Evolutionary conservation across 2,113 vertebrate species (phyloP).

Genomic region (Rhinolophus ferrumequinum): DNA sequence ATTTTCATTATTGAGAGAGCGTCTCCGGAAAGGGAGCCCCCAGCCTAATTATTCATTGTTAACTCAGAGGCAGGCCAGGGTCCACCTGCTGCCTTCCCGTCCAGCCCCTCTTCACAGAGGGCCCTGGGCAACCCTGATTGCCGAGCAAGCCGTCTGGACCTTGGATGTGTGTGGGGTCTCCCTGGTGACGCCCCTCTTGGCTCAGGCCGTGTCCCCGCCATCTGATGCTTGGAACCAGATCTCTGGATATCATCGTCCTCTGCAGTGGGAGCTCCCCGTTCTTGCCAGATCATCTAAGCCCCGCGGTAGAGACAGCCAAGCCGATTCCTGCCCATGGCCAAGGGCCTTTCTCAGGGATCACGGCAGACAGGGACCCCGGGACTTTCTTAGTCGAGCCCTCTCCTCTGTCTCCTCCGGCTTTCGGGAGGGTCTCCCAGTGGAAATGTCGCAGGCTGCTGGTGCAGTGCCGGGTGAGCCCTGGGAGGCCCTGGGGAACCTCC

Average conservation of each 20-base stretch:
- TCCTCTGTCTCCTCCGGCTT: neutral
- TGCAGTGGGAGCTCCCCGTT: neutral
- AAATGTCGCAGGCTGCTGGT: fast-evolving
- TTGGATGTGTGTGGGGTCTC: neutral
- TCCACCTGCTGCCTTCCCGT: neutral
- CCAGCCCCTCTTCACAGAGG: neutral
- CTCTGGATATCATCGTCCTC: neutral
- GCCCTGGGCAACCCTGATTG: neutral
- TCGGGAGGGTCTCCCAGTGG: neutral
- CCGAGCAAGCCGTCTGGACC: neutral
- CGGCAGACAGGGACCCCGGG: fast-evolving
- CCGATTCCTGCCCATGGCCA: neutral
- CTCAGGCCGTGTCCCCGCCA: neutral
- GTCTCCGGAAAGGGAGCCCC: neutral
- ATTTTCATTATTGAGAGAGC: neutral
- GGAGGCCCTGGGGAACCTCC: neutral
- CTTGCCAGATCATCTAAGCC: neutral
- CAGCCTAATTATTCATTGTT: neutral
- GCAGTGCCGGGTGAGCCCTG: fast-evolving
- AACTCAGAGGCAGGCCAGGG: fast-evolving
- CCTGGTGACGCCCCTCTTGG: neutral
- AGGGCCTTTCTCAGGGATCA: neutral
- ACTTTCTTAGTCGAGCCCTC: neutral
- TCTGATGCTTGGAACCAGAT: neutral
- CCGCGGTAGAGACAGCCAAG: neutral